Percentiles rank a stretch among this genome's conserved stretches.
Conservation (phyloP, 2,113 vertebrate species). For the Parotia lawesii region DNA sequence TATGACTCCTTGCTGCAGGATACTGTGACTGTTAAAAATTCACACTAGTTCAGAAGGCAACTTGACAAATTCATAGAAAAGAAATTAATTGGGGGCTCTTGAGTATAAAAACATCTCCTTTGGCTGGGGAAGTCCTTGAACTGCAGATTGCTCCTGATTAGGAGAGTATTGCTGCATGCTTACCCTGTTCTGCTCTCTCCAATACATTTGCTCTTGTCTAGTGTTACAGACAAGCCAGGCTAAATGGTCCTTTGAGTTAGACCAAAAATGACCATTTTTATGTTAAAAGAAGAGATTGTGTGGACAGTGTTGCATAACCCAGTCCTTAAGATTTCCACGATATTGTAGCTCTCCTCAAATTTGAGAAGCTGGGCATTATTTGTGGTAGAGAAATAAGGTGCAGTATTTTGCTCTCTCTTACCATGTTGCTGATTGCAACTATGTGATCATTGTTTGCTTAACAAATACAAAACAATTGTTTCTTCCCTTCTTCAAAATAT, state of each 20-base stretch:
- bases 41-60: background rate
- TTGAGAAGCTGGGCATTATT: background rate
- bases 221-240: background rate
- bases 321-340: background rate
- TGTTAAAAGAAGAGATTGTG: background rate
- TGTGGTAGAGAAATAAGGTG: background rate
- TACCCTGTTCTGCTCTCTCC: background rate
- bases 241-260: background rate
- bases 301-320: background rate
- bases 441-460: background rate
- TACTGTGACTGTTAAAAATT: background rate
- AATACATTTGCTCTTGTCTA: background rate
- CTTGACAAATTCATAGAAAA: background rate
- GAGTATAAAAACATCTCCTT: background rate
- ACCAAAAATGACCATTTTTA: background rate
- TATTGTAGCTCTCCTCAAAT: background rate
- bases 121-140: background rate
- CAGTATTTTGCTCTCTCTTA: background rate
- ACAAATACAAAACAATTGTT: background rate
- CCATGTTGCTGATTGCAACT: background rate
- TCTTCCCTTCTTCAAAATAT: background rate
- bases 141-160: background rate
- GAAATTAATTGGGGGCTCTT: background rate
- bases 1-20: background rate
- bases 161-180: background rate